These are phyloP conservation scores for Tyrannus savana DNA, from an alignment of 2,113 vertebrate species.

Conservation along the genomic window DNA sequence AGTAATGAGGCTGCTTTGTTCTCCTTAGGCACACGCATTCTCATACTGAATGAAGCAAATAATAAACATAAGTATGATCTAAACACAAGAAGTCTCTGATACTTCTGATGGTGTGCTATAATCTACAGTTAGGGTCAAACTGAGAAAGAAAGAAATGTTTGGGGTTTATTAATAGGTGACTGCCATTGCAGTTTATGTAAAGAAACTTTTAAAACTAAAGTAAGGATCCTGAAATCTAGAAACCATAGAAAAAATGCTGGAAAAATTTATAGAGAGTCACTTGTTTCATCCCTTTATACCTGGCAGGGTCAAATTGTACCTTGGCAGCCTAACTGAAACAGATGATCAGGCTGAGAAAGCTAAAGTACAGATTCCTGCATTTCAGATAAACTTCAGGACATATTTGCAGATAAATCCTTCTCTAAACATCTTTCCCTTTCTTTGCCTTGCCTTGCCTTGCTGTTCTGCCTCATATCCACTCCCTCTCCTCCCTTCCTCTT, in stretches of 20 bases:
- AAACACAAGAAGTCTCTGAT: constrained; percentile 22
- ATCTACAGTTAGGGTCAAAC: not conserved
- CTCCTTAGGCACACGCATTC: constrained; percentile 34
- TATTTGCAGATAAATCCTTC: not conserved
- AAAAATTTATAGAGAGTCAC: not conserved
- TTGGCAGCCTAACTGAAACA: not conserved
- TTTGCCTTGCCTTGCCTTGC: not conserved
- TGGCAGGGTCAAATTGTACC: not conserved
- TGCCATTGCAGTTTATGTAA: constrained; percentile 3
- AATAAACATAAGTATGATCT: constrained; percentile 43
- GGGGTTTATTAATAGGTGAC: not conserved
- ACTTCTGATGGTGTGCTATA: constrained; percentile 14
- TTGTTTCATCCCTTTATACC: not conserved
- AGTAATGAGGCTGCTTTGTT: constrained; percentile 63
- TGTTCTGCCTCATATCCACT: not conserved
- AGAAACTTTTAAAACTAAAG: not conserved
- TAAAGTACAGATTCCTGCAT: not conserved
- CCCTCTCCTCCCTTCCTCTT: too few species aligned
- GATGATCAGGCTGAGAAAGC: not conserved
- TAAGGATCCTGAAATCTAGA: not conserved
- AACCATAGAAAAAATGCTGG: not conserved
- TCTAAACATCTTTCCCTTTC: not conserved
- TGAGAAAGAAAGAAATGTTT: not conserved
- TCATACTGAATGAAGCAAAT: constrained; percentile 13
- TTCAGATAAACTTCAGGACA: not conserved